Evolutionary conservation across 2,888 invertebrate genomes (phyloP).

Genomic region (Amaurobius ferox): DNA sequence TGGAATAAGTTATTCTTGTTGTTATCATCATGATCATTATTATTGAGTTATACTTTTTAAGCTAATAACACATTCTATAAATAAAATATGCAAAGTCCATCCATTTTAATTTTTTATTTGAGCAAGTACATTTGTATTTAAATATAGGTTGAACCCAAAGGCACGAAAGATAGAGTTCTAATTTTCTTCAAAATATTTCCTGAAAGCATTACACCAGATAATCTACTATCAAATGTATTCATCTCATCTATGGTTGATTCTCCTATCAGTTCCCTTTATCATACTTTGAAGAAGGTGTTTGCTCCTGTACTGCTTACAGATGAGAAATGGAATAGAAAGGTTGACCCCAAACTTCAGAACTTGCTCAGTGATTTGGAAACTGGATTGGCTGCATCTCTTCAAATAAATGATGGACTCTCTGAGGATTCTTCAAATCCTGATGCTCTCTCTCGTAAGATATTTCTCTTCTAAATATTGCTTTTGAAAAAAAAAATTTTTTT

Average conservation of each 20-base stretch:
- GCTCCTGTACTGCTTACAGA: constrained; percentile 79
- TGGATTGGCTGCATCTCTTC: constrained; percentile 78
- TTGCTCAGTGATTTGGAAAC: constrained; percentile 79
- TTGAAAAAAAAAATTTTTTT: no score
- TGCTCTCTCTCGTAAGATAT: constrained; percentile 38
- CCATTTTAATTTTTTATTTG: no score
- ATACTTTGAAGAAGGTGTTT: constrained; percentile 82
- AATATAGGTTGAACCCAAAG: constrained; percentile 77
- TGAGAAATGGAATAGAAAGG: constrained; percentile 77
- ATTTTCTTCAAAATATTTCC: constrained; percentile 83
- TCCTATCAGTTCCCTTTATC: constrained; percentile 81
- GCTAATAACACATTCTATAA: no score
- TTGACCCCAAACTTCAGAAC: constrained; percentile 79
- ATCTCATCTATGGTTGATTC: constrained; percentile 82
- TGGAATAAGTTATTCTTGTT: no score
- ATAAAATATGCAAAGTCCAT: no score
- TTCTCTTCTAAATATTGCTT: no score
- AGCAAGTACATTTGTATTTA: no score
- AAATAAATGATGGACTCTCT: constrained; percentile 58
- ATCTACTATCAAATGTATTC: constrained; percentile 81
- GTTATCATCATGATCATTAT: no score
- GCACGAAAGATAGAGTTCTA: constrained; percentile 78
- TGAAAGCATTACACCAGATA: constrained; percentile 81
- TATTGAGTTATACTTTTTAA: no score
- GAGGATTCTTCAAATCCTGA: constrained; percentile 38